phyloP scores from a whole-genome alignment of 2,797 vertebrate species.

The Smutsia temminckii region DNA sequence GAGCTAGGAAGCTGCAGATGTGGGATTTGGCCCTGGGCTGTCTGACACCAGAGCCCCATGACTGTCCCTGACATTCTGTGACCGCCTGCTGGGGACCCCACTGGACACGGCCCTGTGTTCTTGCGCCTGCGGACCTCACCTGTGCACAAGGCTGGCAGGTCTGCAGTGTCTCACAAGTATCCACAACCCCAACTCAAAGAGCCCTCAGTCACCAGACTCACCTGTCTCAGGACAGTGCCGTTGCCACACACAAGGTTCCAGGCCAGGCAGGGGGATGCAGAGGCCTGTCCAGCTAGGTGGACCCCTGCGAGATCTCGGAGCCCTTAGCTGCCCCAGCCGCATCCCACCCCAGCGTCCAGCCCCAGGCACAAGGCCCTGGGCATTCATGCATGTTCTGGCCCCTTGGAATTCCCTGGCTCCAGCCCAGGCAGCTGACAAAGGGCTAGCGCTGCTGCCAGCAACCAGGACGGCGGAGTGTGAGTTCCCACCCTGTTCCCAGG shows the following conservation, averaged over 20 bases:
- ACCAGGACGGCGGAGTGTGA: neutral
- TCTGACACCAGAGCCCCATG: neutral
- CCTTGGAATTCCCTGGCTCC: constrained; percentile 28
- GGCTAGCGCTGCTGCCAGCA: neutral
- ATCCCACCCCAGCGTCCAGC: neutral
- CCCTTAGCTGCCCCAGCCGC: neutral
- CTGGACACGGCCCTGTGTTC: neutral
- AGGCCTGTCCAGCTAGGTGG: too few relatives aligned
- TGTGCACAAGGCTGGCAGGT: neutral
- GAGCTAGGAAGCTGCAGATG: neutral
- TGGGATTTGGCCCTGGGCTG: neutral
- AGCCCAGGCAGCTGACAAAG: constrained; percentile 47
- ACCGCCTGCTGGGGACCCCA: neutral
- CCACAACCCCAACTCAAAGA: neutral
- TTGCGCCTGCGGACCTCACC: neutral
- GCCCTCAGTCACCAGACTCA: neutral
- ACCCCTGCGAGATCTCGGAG: neutral
- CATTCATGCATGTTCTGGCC: neutral
- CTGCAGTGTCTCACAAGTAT: too few relatives aligned
- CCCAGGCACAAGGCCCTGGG: neutral
- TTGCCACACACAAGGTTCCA: neutral
- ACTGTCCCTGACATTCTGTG: neutral
- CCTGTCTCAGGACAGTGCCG: neutral
- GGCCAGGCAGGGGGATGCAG: neutral
- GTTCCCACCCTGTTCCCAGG: constrained; percentile 71